Evolutionary conservation across 2,888 invertebrate genomes (phyloP), one percentile per base, ranked within the genome.

Genomic region (Ennomos fuscantarius): DNA sequence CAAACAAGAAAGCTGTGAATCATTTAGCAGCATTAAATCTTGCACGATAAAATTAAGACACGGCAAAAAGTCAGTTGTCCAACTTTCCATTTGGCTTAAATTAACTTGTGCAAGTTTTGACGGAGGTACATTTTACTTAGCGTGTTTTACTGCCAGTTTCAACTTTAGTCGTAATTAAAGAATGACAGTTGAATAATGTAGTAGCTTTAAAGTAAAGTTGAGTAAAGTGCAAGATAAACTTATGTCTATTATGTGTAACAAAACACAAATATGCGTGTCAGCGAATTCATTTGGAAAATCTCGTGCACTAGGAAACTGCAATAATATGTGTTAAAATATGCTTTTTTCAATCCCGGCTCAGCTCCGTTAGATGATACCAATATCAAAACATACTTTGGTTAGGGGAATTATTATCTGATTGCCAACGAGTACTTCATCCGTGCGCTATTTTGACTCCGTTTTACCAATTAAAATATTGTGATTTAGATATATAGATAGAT

Each of bases 161-260:
- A 63, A 67, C 62, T 65, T 66, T 43, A 43, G 52, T 59, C 36
- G 63, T 65, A 49, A 46, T 65, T 66, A 55, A 60, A 63, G 65
- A 68, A 68, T 63, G 68, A 65, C 68, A 63, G 63, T 61, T 64
- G 62, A 60, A 65, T 65, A 62, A 63, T 63, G 60, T 63, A 53
- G 53, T 47, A 59, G 54, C 52, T 63, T 52, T 58, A 47, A 47
- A 58, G 56, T 49, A 42, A 65, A 61, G 50, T 63, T 63, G 15
- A 39, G 45, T 32, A 13, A 24, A 57, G 43, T 49, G 48, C 48
- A 44, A 13, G 32, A 39, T 24, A 15, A 40, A 57, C 44, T 57
- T 44, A 49, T 44, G 40, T 48, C 40, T 31, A 52, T 56, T 65
- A 60, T 55, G 49, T 55, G 8, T 41, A 46, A 50, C 45, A 42